Base-by-base conservation (phyloP, 2,113 vertebrate species). In the Myrmecophaga tridactyla region DNA sequence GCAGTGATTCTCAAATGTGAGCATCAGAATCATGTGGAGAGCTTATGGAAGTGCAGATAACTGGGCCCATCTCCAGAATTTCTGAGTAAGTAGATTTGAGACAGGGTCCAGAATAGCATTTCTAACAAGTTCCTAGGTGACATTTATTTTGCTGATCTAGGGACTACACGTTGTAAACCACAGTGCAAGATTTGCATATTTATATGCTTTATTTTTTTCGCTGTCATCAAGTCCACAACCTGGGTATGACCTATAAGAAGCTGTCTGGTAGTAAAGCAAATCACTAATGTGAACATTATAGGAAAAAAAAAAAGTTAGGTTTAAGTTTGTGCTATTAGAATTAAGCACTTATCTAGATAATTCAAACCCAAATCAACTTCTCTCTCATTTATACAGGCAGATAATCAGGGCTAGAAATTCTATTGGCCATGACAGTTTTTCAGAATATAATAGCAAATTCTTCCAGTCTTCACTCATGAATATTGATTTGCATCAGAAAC, bases 401-500 rank as follows among this genome's bases (percentile, higher is more conserved):
- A 82, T 89, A 63, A 91, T 34, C 14, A 84, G 39, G 4, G 41
- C 34, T 90, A 70, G 65, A 95, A 83, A 89, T 89, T 36, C 51
- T 84, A 62, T 84, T 95, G 88, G 34, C 48, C 51, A 29, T 96
- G 96, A 89, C 41, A 89, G 56, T 51, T 58, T 94, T 84, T 90
- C 36, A 21, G 27, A 67, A 81, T 89, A 93, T 91, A 91, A 75
- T 89, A 95, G 88, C 21, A 72, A 29, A 4, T 56, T 92, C 51
- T 94, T n/a, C 4, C 62, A 86, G n/a, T 48, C 77, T 96, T 92
- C 67, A 51, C 56, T 96, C 76, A 89, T 90, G 92, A 95, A 94
- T 97, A 93, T 96, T 87, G n/a, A 95, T 96, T 86, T 81, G 83
- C 51, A 70, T 63, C 69, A 84, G 60, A 95, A 96, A 89, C 63